phyloP scores from a whole-genome alignment of 2,113 vertebrate genomes.

The Pangasianodon hypophthalmus region DNA sequence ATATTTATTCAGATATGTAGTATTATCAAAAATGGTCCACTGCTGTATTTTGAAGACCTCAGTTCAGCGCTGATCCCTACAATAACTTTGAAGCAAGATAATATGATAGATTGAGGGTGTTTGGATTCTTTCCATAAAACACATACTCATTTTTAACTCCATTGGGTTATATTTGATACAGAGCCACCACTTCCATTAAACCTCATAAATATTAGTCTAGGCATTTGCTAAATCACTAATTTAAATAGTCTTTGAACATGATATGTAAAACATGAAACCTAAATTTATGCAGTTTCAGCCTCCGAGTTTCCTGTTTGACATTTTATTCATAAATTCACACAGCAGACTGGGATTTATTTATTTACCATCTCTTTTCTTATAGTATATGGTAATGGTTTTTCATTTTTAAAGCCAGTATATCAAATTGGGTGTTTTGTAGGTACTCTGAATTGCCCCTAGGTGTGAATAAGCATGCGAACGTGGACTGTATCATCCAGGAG shows the following conservation, averaged over 20 bases:
- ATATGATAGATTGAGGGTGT: constrained; percentile 27
- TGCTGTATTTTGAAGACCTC: neutral
- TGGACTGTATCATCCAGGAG: neutral
- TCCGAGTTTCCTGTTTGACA: constrained; percentile 55
- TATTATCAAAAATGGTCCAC: neutral
- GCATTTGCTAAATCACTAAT: constrained; percentile 54
- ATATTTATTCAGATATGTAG: neutral
- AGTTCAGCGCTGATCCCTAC: constrained; percentile 30
- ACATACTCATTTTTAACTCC: constrained; percentile 56
- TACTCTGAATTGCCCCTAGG: neutral
- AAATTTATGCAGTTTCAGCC: constrained; percentile 68
- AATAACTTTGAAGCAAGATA: constrained; percentile 15
- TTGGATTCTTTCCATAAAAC: constrained; percentile 58
- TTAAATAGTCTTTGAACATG: constrained; percentile 64
- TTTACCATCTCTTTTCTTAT: neutral
- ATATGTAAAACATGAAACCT: constrained; percentile 62
- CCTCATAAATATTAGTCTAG: constrained; percentile 64
- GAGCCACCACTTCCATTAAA: constrained; percentile 70
- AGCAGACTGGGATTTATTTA: neutral
- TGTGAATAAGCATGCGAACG: neutral
- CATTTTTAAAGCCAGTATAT: neutral
- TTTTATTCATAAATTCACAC: constrained; percentile 52
- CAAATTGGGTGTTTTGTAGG: neutral
- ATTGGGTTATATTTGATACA: neutral
- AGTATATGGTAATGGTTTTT: neutral